phyloP scores from a whole-genome alignment of 1,140 invertebrate species.

The Dolichoris vasculosae region DNA sequence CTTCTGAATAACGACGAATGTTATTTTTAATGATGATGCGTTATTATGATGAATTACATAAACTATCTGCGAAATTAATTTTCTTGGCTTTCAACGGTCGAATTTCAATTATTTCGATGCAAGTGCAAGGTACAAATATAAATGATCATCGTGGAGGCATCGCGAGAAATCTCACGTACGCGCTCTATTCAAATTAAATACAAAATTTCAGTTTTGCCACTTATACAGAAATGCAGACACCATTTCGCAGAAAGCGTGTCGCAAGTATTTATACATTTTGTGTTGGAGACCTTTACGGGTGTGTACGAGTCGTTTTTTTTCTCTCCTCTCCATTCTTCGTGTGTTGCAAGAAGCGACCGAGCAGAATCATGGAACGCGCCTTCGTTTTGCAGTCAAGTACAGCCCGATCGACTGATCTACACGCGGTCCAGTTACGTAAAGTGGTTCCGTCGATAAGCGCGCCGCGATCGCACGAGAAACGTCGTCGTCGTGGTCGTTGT shows the following conservation, averaged over 20 bases:
- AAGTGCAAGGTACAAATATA: neutral
- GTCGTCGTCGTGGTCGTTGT: too few relatives aligned
- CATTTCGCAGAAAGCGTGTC: too few relatives aligned
- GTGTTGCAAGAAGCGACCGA: neutral
- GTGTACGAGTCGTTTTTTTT: neutral
- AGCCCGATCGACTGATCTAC: neutral
- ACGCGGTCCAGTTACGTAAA: slow-evolving; percentile 62
- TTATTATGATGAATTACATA: neutral
- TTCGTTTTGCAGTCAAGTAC: neutral
- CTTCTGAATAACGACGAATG: neutral
- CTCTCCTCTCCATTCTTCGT: neutral
- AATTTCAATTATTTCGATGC: neutral
- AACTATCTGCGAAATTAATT: neutral
- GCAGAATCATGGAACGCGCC: neutral
- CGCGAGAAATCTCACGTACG: neutral
- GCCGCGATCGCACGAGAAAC: neutral
- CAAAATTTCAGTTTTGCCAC: neutral
- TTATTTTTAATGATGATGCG: neutral
- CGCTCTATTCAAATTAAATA: neutral
- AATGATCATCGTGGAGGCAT: neutral
- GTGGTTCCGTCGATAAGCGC: slow-evolving; percentile 56
- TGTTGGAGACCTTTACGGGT: neutral
- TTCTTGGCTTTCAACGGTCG: neutral
- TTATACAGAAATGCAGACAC: neutral
- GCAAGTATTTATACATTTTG: too few relatives aligned